Conservation (phyloP, 2,888 invertebrate genomes). For the Acanthosoma haemorrhoidale region DNA sequence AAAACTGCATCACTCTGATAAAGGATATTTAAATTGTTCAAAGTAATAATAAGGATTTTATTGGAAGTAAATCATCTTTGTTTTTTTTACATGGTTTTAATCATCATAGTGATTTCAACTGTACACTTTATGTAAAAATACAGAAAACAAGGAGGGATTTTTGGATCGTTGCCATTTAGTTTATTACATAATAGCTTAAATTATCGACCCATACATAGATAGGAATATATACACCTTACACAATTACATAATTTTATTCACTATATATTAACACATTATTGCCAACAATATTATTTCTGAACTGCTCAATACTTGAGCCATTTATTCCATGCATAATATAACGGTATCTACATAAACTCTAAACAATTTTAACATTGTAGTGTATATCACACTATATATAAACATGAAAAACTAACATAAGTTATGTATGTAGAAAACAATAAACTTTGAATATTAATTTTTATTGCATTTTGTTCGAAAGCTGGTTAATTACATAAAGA, state of each 20-base stretch:
- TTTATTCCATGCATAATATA: neutral
- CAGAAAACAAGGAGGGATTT: conserved; percentile 22
- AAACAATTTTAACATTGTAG: conserved; percentile 27
- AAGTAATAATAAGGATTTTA: neutral
- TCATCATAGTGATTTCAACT: neutral
- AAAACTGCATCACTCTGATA: conserved; percentile 20
- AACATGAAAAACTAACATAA: conserved; percentile 27
- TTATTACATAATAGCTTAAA: conserved; percentile 18
- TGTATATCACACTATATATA: conserved; percentile 19
- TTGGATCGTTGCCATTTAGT: conserved; percentile 28
- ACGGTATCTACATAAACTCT: conserved; percentile 28
- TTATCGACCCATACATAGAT: conserved; percentile 32
- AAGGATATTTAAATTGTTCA: neutral
- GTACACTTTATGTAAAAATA: conserved; percentile 3
- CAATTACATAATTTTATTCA: conserved; percentile 26
- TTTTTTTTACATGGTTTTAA: neutral
- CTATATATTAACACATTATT: conserved; percentile 38
- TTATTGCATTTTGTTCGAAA: conserved; percentile 5
- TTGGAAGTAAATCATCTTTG: neutral
- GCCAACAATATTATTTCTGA: conserved; percentile 33
- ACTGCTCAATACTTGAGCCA: conserved; percentile 20
- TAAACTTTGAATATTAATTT: neutral
- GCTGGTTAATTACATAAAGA: neutral
- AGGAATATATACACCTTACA: conserved; percentile 32
- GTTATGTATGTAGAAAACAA: too few relatives aligned